These are phyloP conservation scores for Amphiprion percula DNA, from an alignment of 2,113 vertebrate genomes.

Conservation along the genomic window DNA sequence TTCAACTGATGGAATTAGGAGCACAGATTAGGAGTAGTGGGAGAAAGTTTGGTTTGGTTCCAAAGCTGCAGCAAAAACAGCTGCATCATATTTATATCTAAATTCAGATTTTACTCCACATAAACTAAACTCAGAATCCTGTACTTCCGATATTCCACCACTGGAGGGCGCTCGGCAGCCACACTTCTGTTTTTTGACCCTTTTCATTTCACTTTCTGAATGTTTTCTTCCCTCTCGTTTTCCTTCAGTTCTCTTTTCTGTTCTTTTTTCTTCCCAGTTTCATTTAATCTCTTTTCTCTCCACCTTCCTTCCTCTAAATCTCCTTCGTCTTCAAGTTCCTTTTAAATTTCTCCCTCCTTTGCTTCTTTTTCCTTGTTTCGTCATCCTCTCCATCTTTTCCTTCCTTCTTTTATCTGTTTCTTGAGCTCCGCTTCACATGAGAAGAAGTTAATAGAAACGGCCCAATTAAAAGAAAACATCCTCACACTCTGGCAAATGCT, in stretches of 20 bases:
- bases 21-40: too few species aligned
- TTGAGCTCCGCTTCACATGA: conserved; percentile 20
- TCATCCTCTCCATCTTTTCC: not conserved
- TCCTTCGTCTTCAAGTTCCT: not conserved
- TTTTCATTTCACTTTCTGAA: not conserved
- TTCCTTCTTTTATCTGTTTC: conserved; percentile 4
- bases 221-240: not conserved
- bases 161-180: conserved; percentile 35
- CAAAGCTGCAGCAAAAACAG: too few species aligned
- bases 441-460: conserved; percentile 40
- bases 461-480: not conserved
- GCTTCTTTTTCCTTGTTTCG: not conserved
- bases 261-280: not conserved
- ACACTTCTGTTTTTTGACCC: not conserved
- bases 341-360: not conserved
- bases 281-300: too few species aligned
- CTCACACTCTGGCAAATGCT: too few species aligned
- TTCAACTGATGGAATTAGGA: not conserved
- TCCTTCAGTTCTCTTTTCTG: not conserved
- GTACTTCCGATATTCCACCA: conserved; percentile 24
- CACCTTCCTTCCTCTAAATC: not conserved
- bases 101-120: too few species aligned
- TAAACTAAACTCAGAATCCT: not conserved
- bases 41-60: too few species aligned
- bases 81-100: too few species aligned